Evolutionary conservation across 2,113 vertebrate genomes (phyloP), one percentile per base, ranked within the genome.

Genomic region (Tamias sibiricus): DNA sequence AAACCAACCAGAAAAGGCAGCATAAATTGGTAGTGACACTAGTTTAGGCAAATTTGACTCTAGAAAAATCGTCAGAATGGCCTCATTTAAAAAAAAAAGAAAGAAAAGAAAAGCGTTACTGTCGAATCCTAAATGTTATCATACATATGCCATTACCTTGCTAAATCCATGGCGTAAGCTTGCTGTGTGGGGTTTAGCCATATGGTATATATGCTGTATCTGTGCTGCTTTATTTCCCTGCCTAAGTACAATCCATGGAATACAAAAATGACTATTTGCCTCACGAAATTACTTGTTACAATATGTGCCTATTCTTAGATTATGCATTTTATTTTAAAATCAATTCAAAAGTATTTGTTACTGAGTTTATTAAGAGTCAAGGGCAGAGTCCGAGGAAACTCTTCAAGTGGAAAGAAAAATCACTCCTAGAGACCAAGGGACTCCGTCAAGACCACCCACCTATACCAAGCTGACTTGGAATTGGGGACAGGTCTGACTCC

Each of bases 1-100:
- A 85, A 96, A 91, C 75, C 74, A 96, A n/a, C 79, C 44, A 79
- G 59, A 47, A 95, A 79, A 97, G 68, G 94, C 95, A 76, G 82
- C 20, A 8, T 42, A 52, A 74, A 87, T 24, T 69, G 64, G 26
- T 35, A 32, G 62, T 68, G 83, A 95, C 75, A 79, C 42, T 94
- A n/a, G 1, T 37, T 37, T 72, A 64, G n/a, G 47, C 42, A 79
- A 69, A 69, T 22, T 0, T 28, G 54, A 89, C 57, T 93, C 59
- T 24, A 59, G 54, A 80, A 79, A 96, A 85, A 68, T 84, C 76
- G 40, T 64, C 77, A 75, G 71, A 92, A 86, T 90, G 49, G 17
- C 76, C 59, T 85, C 52, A n/a, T 44, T 28, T 30, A 19, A 35
- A 47, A 68, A 40, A 54, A 35, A 74, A 72, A 44, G 57, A 75